Evolutionary conservation across 2,113 vertebrate species (phyloP), one percentile per base, ranked within the genome.

Genomic region (Psammodynastes pulverulentus): DNA sequence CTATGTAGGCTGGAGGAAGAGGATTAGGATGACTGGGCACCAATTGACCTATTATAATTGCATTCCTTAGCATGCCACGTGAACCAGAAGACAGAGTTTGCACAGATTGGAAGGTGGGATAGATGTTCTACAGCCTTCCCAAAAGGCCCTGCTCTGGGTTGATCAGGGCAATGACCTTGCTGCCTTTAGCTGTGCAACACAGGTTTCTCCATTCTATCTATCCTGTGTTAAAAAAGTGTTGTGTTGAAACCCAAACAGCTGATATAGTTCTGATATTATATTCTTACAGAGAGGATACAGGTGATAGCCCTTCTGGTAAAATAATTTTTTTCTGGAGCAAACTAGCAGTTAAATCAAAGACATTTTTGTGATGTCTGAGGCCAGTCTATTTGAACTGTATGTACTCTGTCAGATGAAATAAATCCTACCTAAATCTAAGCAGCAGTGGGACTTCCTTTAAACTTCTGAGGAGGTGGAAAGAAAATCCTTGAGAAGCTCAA

Each of bases 321-420:
- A 7, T 0, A 91, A 88, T 86, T 2, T 94, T 67, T 67, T 93
- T 54, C 1, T 0, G 91, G 45, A 93, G 79, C 90, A 93, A 92
- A 9, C 24, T 90, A 89, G 3, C 8, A 85, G 48, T 89, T 95
- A 91, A 94, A 91, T 91, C 90, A 94, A 67, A 29, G 48, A 1
- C 39, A 84, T 92, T 86, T 93, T 12, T 92, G 84, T 92, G 84
- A 91, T 93, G 92, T 88, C 90, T 88, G 79, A 91, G 79, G 90
- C 91, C 56, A 89, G 43, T 24, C 88, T 52, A 94, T 91, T 93
- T 93, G 89, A 94, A 91, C 87, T 94, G 51, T 89, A 46, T 90
- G 39, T 45, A 91, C 26, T 87, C 2, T 34, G 1, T 92, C 56
- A 94, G 72, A 89, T 91, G 21, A 94, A 92, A 90, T 62, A 91